Percentiles rank a stretch among this genome's conserved stretches.
These are phyloP conservation scores for Stictonetta naevosa DNA, from an alignment of 2,113 vertebrate species.

Conservation along the genomic window DNA sequence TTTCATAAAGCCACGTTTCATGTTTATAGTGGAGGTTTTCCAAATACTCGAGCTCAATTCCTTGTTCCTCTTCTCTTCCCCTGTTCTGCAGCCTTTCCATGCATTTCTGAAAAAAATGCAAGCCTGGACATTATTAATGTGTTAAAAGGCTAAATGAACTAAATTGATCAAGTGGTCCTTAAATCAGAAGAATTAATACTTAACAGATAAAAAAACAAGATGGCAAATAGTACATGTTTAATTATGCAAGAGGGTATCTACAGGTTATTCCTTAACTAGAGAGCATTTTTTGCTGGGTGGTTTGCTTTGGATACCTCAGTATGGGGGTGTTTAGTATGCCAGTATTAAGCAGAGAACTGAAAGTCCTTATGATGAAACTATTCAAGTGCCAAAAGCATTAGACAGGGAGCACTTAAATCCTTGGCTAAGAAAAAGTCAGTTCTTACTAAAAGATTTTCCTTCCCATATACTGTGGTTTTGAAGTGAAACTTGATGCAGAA, in stretches of 20 bases:
- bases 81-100: constrained; percentile 83
- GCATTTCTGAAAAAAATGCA: constrained; percentile 75
- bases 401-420: neutral
- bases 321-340: neutral
- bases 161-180: neutral
- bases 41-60: constrained; percentile 85
- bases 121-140: neutral
- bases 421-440: neutral
- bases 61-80: constrained; percentile 84
- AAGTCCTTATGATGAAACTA: neutral
- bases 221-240: neutral
- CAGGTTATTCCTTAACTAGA: neutral
- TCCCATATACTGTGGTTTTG: neutral
- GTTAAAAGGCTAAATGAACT: neutral
- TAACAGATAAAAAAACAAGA: neutral
- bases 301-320: neutral
- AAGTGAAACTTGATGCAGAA: neutral
- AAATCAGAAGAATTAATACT: neutral
- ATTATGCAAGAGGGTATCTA: neutral
- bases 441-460: neutral
- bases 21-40: constrained; percentile 88
- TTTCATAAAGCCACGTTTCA: constrained; percentile 82
- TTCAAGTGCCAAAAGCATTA: neutral
- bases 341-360: neutral
- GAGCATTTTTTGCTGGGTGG: neutral